Evolutionary conservation across 30 jellyfish, hydroid and myxozoan genomes (phyloP), one percentile per base, ranked within the genome.

Genomic region (Sanderia malayensis): DNA sequence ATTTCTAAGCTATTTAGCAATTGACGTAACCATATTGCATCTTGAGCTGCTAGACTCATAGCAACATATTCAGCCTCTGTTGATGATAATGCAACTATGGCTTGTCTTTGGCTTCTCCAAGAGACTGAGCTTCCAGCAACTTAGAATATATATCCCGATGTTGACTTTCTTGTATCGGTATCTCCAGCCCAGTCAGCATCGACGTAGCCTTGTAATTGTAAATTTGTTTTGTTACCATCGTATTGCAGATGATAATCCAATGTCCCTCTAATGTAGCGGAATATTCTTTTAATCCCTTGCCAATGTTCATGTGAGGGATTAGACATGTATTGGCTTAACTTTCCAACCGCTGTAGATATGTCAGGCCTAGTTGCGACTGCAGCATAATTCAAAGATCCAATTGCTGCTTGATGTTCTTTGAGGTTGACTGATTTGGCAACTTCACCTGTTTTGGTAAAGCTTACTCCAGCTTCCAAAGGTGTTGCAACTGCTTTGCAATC

Each of bases 41-140:
- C 75, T 41, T 65, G 91, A 1, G 84, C 61, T 65, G 76, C 84
- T 2, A 30, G 27, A 2, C 34, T 1, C 22, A 67, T 23, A 21
- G 92, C 84, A 52, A 69, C 65, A 57, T 67, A 80, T 60, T 80
- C 92, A 1, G 92, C 92, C 44, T 80, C 92, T 8, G 92, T 80
- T 26, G 83, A 25, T 22, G 92, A 80, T 33, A 80, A 59, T 13
- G 92, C 92, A 23, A 52, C 83, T 19, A 66, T 32, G n/a, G 92
- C 8, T 55, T 80, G 92, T 24, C 73, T 55, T 30, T 66, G 52
- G 28, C 71, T 2, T 30, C 44, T 67, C 92, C 92, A 80, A 15
- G 81, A 58, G 41, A 80, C 31, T 25, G 78, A 34, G 20, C 52
- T 69, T 22, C 70, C 79, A 25, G 60, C 71, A 8, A 80, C 7